Evolutionary conservation across 1,140 invertebrate genomes (phyloP).

Genomic region (Apis florea): DNA sequence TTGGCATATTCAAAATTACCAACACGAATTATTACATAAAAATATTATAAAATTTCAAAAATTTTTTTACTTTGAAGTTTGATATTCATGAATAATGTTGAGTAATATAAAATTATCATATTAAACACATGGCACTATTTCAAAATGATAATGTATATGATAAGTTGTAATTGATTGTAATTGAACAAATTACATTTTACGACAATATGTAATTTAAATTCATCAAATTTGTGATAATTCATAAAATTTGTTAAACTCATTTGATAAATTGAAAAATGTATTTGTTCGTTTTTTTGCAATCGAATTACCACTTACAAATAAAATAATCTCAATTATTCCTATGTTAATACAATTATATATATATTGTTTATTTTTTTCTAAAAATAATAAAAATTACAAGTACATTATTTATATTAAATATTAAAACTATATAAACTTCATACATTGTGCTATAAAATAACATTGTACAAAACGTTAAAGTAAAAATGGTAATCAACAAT

Average conservation of each 20-base stretch:
- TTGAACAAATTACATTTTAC: neutral
- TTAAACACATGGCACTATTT: constrained; percentile 23
- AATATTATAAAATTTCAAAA: neutral
- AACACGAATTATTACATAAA: no score
- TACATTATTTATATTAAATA: no score
- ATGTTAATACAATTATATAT: no score
- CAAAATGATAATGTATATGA: neutral
- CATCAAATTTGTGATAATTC: no score
- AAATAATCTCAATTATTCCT: neutral
- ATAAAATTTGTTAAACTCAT: neutral
- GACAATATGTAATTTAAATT: neutral
- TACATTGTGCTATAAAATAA: neutral
- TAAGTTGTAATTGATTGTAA: neutral
- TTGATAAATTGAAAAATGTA: constrained; percentile 35
- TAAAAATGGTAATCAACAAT: neutral
- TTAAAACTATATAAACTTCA: neutral
- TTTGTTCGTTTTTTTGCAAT: neutral
- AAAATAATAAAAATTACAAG: no score
- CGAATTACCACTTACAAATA: neutral
- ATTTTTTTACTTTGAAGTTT: neutral
- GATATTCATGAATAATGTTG: neutral
- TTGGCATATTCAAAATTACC: neutral
- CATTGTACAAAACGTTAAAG: neutral
- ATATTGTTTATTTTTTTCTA: no score
- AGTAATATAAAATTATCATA: neutral